A percentile compares a stretch with the other conserved stretches of the same genome.
These are phyloP conservation scores for Nerophis lumbriciformis DNA, from an alignment of 2,113 vertebrate genomes.

Conservation along the genomic window DNA sequence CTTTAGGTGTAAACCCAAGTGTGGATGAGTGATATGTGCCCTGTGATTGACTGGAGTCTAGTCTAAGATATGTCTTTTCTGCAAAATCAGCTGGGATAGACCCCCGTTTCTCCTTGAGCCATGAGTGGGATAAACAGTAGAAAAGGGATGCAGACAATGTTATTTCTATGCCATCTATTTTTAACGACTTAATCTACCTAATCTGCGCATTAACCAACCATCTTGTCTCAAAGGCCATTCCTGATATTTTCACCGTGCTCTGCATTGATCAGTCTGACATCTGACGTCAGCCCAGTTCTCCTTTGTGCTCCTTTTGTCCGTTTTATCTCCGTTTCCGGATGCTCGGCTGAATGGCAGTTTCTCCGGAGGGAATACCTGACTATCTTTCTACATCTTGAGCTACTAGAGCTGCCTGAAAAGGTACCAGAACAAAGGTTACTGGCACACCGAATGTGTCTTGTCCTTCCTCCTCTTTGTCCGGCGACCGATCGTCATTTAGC, in stretches of 20 bases:
- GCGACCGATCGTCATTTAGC: conserved; percentile 4
- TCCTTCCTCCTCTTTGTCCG: conserved; percentile 22
- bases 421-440: conserved; percentile 38
- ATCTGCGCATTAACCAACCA: conserved; percentile 6
- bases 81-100: too few relatives aligned
- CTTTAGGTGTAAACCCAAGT: too few relatives aligned
- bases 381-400: conserved; percentile 36
- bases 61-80: too few relatives aligned
- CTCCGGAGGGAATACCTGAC: conserved; percentile 35
- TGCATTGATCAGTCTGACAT: conserved; percentile 23
- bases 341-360: conserved; percentile 28
- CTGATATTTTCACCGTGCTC: conserved; percentile 10
- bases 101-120: too few relatives aligned
- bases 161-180: too few relatives aligned
- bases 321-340: conserved; percentile 45
- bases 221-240: conserved; percentile 46
- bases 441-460: conserved; percentile 8
- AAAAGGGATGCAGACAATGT: too few relatives aligned
- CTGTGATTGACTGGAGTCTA: too few relatives aligned
- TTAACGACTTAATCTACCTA: too few relatives aligned
- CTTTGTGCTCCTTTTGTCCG: conserved; percentile 18
- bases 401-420: conserved; percentile 27
- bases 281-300: conserved; percentile 17
- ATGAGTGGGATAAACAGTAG: too few relatives aligned
- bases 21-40: too few relatives aligned